These are phyloP conservation scores for Pempheris klunzingeri DNA, from an alignment of 2,797 vertebrate genomes.

Conservation along the genomic window DNA sequence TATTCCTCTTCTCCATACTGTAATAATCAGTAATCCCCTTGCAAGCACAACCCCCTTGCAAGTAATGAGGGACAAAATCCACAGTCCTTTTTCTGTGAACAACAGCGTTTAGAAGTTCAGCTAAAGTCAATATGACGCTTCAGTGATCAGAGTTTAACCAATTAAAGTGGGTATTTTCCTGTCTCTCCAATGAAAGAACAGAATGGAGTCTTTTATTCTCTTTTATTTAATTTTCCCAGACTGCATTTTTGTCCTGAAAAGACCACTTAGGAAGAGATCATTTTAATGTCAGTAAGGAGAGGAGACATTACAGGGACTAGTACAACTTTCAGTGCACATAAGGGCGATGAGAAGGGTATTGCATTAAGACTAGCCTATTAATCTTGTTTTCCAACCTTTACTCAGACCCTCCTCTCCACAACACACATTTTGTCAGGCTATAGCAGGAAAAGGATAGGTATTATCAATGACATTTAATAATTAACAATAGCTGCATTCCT, in stretches of 20 bases:
- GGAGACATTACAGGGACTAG: not conserved
- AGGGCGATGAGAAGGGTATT: not conserved
- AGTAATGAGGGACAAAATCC: not conserved
- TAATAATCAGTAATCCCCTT: not conserved
- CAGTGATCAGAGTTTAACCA: not conserved
- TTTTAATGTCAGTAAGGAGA: not conserved
- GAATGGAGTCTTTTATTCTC: too few species aligned
- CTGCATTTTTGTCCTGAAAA: not conserved
- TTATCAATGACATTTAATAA: conserved; percentile 10
- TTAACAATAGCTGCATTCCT: conserved; percentile 17
- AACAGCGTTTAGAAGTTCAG: not conserved
- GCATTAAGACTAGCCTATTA: too few species aligned
- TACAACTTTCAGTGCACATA: not conserved
- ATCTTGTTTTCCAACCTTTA: too few species aligned
- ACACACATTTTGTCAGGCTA: not conserved
- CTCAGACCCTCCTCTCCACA: not conserved
- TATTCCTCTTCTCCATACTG: not conserved
- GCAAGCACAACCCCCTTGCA: not conserved
- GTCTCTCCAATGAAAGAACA: too few species aligned
- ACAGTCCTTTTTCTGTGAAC: not conserved
- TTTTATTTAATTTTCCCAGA: not conserved
- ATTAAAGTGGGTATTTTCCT: not conserved
- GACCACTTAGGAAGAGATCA: not conserved
- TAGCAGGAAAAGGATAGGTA: not conserved
- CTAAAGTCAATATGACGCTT: not conserved